phyloP scores from a whole-genome alignment of 2,797 vertebrate species.

The Oryzias dopingdopingensis region DNA sequence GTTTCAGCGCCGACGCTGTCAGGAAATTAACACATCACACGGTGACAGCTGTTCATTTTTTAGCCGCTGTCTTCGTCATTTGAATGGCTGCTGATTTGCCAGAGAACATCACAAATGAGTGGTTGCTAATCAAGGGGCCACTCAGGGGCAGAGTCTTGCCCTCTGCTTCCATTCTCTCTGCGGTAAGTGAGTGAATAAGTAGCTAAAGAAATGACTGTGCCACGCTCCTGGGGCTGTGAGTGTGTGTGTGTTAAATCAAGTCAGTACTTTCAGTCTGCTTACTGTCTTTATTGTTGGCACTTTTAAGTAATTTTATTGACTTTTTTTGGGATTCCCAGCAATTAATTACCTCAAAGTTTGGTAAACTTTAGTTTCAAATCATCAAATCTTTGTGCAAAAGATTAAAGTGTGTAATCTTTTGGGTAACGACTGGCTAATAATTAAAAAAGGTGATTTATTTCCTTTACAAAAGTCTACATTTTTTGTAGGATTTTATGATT shows the following conservation, averaged over 20 bases:
- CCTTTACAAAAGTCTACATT: no score
- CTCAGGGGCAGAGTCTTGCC: slow-evolving; percentile 75
- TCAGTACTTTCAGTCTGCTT: neutral
- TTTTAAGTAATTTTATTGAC: no score
- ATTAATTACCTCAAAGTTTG: no score
- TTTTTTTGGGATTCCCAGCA: no score
- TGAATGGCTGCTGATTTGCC: slow-evolving; percentile 95
- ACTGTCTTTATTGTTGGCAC: no score
- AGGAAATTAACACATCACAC: slow-evolving; percentile 99
- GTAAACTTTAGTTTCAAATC: no score
- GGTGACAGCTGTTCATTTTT: slow-evolving; percentile 99
- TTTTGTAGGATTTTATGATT: no score
- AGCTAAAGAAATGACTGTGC: slow-evolving; percentile 28
- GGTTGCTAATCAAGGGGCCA: slow-evolving; percentile 91
- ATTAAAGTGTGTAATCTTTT: no score
- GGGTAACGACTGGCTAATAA: no score
- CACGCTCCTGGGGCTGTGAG: neutral
- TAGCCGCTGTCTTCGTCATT: slow-evolving; percentile 87
- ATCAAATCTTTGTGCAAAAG: no score
- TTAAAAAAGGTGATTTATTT: no score
- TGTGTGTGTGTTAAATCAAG: slow-evolving; percentile 9
- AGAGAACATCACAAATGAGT: slow-evolving; percentile 96
- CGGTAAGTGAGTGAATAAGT: slow-evolving; percentile 33
- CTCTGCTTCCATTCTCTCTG: slow-evolving; percentile 56
- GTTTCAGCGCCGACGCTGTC: slow-evolving; percentile 96